A percentile compares a stretch with the other conserved stretches of the same genome.
phyloP scores from a whole-genome alignment of 2,888 invertebrate species.

The Parnassius mnemosyne region DNA sequence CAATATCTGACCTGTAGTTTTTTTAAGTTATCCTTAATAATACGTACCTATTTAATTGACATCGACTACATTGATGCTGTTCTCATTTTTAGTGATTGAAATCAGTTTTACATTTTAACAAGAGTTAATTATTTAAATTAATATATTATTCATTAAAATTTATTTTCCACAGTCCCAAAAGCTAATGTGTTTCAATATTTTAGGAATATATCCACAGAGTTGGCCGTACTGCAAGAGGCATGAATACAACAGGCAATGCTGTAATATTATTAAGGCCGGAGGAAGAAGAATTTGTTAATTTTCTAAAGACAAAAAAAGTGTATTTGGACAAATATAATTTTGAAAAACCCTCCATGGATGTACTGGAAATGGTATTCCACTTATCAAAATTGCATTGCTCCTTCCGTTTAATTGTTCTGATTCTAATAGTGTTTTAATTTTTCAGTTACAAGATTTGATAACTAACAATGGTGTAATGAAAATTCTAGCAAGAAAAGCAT shows the following conservation, averaged over 20 bases:
- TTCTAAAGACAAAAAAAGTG: conserved; percentile 93
- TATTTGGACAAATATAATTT: conserved; percentile 91
- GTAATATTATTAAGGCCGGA: conserved; percentile 95
- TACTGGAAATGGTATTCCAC: conserved; percentile 60
- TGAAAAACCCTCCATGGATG: conserved; percentile 49
- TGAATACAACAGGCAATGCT: conserved; percentile 94
- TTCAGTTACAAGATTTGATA: conserved; percentile 94
- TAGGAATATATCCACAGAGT: conserved; percentile 99
- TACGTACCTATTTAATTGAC: too few species aligned
- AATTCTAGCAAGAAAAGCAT: conserved; percentile 95
- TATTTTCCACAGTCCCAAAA: too few species aligned
- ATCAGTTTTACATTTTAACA: too few species aligned
- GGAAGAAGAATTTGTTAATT: conserved; percentile 94
- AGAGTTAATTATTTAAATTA: too few species aligned
- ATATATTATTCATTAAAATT: too few species aligned
- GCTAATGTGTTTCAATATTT: conserved; percentile 28
- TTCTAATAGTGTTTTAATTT: conserved; percentile 34
- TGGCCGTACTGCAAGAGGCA: conserved; percentile 97
- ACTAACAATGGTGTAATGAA: conserved; percentile 95
- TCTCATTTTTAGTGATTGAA: too few species aligned
- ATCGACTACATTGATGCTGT: too few species aligned
- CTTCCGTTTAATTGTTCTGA: neutral
- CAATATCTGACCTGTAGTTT: too few species aligned
- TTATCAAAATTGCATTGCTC: neutral
- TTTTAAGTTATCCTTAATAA: too few species aligned